Conservation (phyloP, 2,113 vertebrate species). For the Ariopsis seemanni region DNA sequence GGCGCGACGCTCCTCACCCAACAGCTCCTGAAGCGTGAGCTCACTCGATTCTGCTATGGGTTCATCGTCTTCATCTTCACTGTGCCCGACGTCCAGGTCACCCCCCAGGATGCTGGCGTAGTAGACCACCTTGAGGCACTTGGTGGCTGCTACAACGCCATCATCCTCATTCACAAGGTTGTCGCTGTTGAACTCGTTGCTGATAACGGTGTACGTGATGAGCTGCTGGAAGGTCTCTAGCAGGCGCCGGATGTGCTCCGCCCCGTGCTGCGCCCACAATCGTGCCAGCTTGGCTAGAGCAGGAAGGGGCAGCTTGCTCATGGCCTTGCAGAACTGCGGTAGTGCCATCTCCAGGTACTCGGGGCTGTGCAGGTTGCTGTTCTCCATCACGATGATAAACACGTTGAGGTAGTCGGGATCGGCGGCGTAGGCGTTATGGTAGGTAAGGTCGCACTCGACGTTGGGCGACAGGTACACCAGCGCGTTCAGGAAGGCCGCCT, state of each 20-base stretch:
- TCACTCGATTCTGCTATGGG: slow-evolving; percentile 87
- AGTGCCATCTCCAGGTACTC: slow-evolving; percentile 96
- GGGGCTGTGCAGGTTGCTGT: slow-evolving; percentile 95
- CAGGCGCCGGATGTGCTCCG: slow-evolving; percentile 87
- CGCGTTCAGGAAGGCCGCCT: slow-evolving; percentile 93
- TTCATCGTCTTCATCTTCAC: slow-evolving; percentile 94
- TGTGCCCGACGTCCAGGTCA: slow-evolving; percentile 86
- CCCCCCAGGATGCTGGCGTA: slow-evolving; percentile 93
- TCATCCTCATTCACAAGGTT: slow-evolving; percentile 95
- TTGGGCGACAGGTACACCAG: slow-evolving; percentile 94
- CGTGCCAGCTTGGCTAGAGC: slow-evolving; percentile 86
- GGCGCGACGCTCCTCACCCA: slow-evolving; percentile 92
- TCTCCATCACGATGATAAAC: slow-evolving; percentile 97
- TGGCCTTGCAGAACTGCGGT: slow-evolving; percentile 95
- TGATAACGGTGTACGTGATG: slow-evolving; percentile 96
- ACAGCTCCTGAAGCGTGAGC: slow-evolving; percentile 89
- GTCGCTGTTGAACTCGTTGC: slow-evolving; percentile 89
- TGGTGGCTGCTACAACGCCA: slow-evolving; percentile 91
- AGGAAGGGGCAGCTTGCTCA: slow-evolving; percentile 91
- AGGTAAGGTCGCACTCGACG: slow-evolving; percentile 95
- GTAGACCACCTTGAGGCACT: slow-evolving; percentile 97
- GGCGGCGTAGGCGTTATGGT: slow-evolving; percentile 90
- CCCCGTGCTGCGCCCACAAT: slow-evolving; percentile 87
- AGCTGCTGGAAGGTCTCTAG: slow-evolving; percentile 99
- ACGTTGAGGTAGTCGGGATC: slow-evolving; percentile 96